Evolutionary conservation across 2,888 invertebrate genomes (phyloP).

Genomic region (Morinoia aosen): DNA sequence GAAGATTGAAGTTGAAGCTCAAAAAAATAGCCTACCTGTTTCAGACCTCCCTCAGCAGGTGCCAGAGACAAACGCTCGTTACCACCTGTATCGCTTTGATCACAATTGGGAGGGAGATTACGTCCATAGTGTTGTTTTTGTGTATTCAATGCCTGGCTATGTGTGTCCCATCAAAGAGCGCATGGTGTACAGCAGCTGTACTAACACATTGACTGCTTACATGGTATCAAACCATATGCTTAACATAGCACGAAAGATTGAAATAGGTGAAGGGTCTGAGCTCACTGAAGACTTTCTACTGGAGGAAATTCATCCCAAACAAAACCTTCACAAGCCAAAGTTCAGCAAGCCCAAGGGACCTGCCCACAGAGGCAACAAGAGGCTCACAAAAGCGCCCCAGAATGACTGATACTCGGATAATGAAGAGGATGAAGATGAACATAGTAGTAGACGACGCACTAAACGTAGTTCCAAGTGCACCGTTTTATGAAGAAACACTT

Average conservation of each 20-base stretch:
- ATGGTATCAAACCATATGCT: slow-evolving; percentile 75
- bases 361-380: slow-evolving; percentile 90
- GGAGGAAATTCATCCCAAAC: slow-evolving; percentile 94
- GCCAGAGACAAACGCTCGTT: slow-evolving; percentile 88
- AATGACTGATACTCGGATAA: slow-evolving; percentile 55
- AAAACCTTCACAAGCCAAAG: slow-evolving; percentile 87
- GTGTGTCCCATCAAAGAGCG: slow-evolving; percentile 95
- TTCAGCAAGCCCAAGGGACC: slow-evolving; percentile 98
- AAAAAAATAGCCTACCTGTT: slow-evolving; percentile 74
- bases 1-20: slow-evolving; percentile 75
- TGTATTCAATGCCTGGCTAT: slow-evolving; percentile 96
- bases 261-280: slow-evolving; percentile 91
- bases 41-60: slow-evolving; percentile 83
- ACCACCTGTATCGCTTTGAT: slow-evolving; percentile 91
- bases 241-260: slow-evolving; percentile 78
- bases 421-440: slow-evolving; percentile 15
- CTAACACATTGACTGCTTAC: slow-evolving; percentile 88
- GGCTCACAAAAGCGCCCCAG: slow-evolving; percentile 80
- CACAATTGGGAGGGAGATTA: slow-evolving; percentile 95
- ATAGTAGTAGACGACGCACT: background rate
- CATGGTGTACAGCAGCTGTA: slow-evolving; percentile 99
- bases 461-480: slow-evolving; percentile 31
- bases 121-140: slow-evolving; percentile 78
- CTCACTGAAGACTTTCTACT: slow-evolving; percentile 90
- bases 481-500: slow-evolving; percentile 1